Evolutionary conservation across 2,797 vertebrate species (phyloP).

Genomic region (Melanotaenia pygmaea): DNA sequence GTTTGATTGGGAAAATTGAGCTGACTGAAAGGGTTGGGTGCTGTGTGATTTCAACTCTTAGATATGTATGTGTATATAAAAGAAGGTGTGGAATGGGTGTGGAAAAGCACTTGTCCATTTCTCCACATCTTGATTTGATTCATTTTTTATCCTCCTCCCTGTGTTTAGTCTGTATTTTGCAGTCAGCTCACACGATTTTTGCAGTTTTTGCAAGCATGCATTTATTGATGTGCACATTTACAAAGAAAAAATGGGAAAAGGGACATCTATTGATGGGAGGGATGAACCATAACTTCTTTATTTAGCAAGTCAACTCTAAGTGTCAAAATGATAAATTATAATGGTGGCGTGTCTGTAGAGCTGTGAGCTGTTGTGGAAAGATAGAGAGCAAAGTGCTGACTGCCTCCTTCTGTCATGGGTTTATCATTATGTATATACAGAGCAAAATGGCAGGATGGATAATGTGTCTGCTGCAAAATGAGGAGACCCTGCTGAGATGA

Average conservation of each 20-base stretch:
- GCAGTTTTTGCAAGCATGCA: constrained; percentile 8
- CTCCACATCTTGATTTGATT: constrained; percentile 48
- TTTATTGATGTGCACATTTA: constrained; percentile 23
- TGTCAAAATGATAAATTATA: constrained; percentile 65
- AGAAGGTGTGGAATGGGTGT: constrained; percentile 15
- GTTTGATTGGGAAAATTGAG: neutral
- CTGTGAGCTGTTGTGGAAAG: constrained; percentile 48
- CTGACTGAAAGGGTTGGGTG: neutral
- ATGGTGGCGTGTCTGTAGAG: constrained; percentile 35
- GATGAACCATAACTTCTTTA: constrained; percentile 54
- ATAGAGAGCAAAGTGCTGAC: constrained; percentile 70
- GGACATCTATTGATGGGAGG: constrained; percentile 48
- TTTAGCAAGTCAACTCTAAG: constrained; percentile 54
- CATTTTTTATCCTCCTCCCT: constrained; percentile 5
- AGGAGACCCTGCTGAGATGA: constrained; percentile 47
- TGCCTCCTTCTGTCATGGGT: constrained; percentile 54
- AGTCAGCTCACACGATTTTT: constrained; percentile 6
- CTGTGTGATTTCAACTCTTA: constrained; percentile 36
- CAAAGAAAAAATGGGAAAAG: neutral
- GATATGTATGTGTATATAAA: constrained; percentile 13
- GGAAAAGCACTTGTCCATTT: constrained; percentile 6
- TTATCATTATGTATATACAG: constrained; percentile 43
- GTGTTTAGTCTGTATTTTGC: constrained; percentile 16
- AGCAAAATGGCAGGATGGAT: constrained; percentile 32
- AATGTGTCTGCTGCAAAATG: constrained; percentile 34